These are phyloP conservation scores for Ophiodon elongatus DNA, from an alignment of 2,113 vertebrate genomes.

Conservation along the genomic window DNA sequence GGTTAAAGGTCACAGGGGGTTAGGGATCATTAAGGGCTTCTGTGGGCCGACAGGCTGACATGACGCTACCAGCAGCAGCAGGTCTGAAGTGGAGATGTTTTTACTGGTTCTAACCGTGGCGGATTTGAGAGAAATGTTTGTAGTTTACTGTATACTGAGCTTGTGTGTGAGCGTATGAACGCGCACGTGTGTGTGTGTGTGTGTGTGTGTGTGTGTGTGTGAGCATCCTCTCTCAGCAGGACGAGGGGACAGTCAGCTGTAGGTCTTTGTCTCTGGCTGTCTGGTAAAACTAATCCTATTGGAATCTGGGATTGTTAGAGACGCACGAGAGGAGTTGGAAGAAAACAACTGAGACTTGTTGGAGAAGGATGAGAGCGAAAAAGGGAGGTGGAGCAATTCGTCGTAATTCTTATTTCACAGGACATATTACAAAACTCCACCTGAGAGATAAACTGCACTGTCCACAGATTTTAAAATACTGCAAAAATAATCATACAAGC, in stretches of 20 bases:
- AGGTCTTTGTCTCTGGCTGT: conserved; percentile 63
- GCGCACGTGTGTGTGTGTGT: not conserved
- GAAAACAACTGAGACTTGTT: conserved; percentile 24
- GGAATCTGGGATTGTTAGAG: conserved; percentile 59
- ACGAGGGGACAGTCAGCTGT: conserved; percentile 53
- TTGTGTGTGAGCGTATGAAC: not conserved
- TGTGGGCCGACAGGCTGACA: conserved; percentile 54
- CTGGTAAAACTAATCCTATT: conserved; percentile 69
- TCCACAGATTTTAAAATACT: not conserved
- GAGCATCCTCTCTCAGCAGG: conserved; percentile 45
- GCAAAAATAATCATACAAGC: not conserved
- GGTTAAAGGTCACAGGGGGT: conserved; percentile 57
- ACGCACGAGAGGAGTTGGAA: not conserved
- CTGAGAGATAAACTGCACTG: not conserved
- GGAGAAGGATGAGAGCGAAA: not conserved
- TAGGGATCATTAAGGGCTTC: conserved; percentile 55
- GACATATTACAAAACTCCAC: not conserved
- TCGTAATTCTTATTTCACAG: not conserved
- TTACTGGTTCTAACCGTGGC: not conserved
- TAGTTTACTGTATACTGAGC: not conserved
- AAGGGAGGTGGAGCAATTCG: not conserved
- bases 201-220: not conserved
- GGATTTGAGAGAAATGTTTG: not conserved
- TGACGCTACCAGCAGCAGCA: conserved; percentile 11
- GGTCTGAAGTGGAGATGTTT: not conserved